Conservation (phyloP, 35 echinoderm and acorn worm species). For the Amphiura filiformis region DNA sequence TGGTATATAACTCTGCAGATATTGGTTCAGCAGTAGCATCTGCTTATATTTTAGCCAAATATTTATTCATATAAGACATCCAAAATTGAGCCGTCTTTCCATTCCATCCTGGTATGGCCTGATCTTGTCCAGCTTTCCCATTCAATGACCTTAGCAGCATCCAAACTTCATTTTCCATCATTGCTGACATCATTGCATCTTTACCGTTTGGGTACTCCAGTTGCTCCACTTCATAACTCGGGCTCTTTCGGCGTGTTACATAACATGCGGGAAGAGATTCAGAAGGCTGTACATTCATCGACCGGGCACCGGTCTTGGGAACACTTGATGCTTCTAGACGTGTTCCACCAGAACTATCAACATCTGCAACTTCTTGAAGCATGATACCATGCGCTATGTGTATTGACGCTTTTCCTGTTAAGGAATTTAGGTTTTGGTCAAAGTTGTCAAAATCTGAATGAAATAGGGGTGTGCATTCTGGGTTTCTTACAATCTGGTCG, state of each 20-base stretch:
- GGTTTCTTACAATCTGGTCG: slow-evolving; percentile 48
- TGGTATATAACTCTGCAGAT: no score
- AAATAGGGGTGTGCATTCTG: slow-evolving; percentile 24
- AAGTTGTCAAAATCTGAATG: slow-evolving; percentile 74
- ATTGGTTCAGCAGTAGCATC: no score
- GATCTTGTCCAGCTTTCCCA: neutral
- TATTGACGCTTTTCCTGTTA: slow-evolving; percentile 21
- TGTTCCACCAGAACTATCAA: neutral
- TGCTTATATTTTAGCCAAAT: no score
- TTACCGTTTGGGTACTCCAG: neutral
- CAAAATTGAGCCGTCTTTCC: slow-evolving; percentile 59
- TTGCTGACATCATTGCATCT: neutral
- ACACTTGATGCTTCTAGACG: no score
- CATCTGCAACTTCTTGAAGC: slow-evolving; percentile 37
- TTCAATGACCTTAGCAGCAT: no score
- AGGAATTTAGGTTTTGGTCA: slow-evolving; percentile 6
- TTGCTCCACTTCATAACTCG: neutral
- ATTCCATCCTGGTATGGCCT: slow-evolving; percentile 52
- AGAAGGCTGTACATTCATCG: neutral
- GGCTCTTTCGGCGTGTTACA: neutral
- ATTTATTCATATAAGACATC: slow-evolving; percentile 60
- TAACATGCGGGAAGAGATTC: slow-evolving; percentile 2
- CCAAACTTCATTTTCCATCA: neutral
- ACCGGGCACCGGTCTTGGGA: neutral
- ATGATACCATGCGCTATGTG: slow-evolving; percentile 64